Base-by-base conservation (phyloP, 1,140 invertebrate genomes). In the Galendromus occidentalis region DNA sequence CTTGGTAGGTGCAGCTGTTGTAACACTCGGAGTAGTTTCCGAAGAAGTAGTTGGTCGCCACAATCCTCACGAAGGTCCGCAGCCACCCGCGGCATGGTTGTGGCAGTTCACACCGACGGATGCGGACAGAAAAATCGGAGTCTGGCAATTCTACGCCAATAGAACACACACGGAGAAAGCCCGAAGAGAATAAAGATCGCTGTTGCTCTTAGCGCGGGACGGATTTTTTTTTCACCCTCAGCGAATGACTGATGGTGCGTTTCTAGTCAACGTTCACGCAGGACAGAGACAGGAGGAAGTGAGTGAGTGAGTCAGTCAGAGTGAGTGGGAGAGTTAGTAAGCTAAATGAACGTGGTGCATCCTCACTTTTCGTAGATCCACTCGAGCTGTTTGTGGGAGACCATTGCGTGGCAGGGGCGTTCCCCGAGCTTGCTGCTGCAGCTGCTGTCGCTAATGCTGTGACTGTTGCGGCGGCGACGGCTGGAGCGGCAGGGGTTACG, bases 321-420 rank as follows among this genome's bases (percentile, higher is more conserved):
- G 45, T 47, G 25, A 20, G 45, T 47, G 4, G 14, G 45, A 47
- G 18, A 47, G 45, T 6, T 47, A 47, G 45, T 4, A 47, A 20
- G 18, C 18, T 28, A 47, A 6, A 47, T 47, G 45, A 22, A 47
- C 5, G 25, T 28, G 45, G 4, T 28, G 45, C 45, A 28, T 47
- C 33, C 51, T 59, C 51, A 59, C 51, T 59, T 59, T 59, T 59
- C 22, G 51, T 59, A 29, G 51, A 59, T 59, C 51, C 51, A 29
- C 51, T 33, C 14, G 51, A 59, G 51, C 51, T 59, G 51, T 59
- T 59, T 14, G 51, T 59, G 17, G 51, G 51, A 17, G 51, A 59
- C 51, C 51, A 59, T 59, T 59, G 51, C 22, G 51, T 59, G 1
- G 51, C 22, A 33, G 51, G 17, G 9, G 9, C 33, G 33, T 39